Percentiles rank a stretch among this genome's conserved stretches.
Conservation (phyloP, 2,888 invertebrate species). For the Aphidius colemani region DNA sequence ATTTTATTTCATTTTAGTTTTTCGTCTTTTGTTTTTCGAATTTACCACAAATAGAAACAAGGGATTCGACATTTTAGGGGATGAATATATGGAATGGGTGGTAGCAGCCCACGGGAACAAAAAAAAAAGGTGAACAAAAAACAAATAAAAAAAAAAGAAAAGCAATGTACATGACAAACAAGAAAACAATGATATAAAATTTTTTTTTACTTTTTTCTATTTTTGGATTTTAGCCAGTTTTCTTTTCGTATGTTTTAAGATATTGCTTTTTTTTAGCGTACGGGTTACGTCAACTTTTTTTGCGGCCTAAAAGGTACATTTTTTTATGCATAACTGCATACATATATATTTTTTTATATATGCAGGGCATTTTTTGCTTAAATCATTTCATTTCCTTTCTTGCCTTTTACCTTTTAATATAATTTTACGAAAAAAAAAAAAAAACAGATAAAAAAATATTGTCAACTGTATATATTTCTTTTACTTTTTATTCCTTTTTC, state of each 20-base stretch:
- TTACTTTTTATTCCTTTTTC: neutral
- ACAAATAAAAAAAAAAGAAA: conserved; percentile 17
- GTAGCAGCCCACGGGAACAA: conserved; percentile 21
- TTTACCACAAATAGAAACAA: conserved; percentile 9
- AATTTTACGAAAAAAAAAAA: neutral
- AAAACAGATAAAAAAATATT: no score
- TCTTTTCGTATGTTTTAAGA: conserved; percentile 48
- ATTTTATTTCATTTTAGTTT: neutral
- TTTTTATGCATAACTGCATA: neutral
- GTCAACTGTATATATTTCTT: no score
- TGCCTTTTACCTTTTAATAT: neutral
- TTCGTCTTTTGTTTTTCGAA: neutral
- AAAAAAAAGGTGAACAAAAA: conserved; percentile 13
- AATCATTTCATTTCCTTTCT: neutral
- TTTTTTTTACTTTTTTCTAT: conserved; percentile 30
- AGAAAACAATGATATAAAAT: conserved; percentile 20
- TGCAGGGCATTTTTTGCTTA: neutral
- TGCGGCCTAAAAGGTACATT: conserved; percentile 13
- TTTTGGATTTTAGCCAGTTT: conserved; percentile 51
- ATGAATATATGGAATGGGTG: conserved; percentile 4
- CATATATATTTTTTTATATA: conserved; percentile 3
- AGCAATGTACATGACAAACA: conserved; percentile 18
- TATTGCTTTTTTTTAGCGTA: conserved; percentile 48
- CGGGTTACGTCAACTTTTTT: conserved; percentile 19
- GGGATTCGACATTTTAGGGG: neutral